A percentile compares a stretch with the other conserved stretches of the same genome.
phyloP scores from a whole-genome alignment of 2,888 invertebrate genomes.

The Scaptomyza reducta region DNA sequence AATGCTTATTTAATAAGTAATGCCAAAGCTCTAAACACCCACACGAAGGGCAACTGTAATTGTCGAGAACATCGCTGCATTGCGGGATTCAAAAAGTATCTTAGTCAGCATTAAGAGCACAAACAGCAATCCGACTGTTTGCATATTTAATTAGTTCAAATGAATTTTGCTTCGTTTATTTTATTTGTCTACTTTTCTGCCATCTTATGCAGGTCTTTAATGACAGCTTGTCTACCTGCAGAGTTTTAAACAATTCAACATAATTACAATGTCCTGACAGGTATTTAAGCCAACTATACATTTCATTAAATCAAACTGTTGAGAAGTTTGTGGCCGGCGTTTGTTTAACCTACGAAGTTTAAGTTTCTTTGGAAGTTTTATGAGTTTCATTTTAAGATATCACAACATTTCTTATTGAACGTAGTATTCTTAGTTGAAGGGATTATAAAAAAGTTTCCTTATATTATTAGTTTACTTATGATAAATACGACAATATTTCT shows the following conservation, averaged over 20 bases:
- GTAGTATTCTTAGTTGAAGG: too few species aligned
- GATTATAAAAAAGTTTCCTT: too few species aligned
- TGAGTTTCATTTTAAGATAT: too few species aligned
- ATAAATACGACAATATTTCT: background rate
- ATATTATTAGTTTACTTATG: too few species aligned
- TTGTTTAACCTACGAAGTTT: background rate
- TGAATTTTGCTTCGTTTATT: constrained; percentile 26
- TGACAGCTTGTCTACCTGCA: constrained; percentile 1
- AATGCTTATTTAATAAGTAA: constrained; percentile 47
- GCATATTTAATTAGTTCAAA: constrained; percentile 53
- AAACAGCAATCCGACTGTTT: constrained; percentile 25
- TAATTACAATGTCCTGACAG: constrained; percentile 6
- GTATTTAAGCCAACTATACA: background rate
- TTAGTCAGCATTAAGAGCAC: background rate
- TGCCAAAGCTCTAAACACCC: constrained; percentile 9
- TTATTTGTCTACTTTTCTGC: background rate
- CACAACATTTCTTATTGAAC: too few species aligned
- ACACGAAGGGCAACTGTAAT: constrained; percentile 11
- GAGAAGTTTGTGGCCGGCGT: background rate
- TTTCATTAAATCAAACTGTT: background rate
- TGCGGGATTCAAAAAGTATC: constrained; percentile 11
- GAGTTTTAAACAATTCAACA: constrained; percentile 5
- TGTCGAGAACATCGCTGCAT: constrained; percentile 4
- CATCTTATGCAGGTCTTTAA: constrained; percentile 2
- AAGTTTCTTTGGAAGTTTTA: too few species aligned